Base-by-base conservation (phyloP, 2,888 invertebrate genomes). In the Hecatera dysodea region DNA sequence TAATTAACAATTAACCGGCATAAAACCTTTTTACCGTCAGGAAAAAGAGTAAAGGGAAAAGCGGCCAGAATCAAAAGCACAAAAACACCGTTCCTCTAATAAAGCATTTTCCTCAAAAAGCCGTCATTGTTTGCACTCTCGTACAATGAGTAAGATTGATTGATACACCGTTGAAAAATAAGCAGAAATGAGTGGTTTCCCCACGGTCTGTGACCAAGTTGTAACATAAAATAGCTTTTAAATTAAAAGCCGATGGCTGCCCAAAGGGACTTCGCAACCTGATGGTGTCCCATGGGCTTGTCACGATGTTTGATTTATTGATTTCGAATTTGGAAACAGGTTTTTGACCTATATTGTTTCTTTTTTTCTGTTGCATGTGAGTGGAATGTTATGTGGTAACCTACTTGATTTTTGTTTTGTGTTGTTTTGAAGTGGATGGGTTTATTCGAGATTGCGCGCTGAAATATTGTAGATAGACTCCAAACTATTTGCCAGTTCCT, bases 221-320 rank as follows among this genome's bases (percentile, higher is more conserved):
- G 89, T 83, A 84, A 95, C 95, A 95, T 86, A 91, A 91, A 93
- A 95, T 95, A 88, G 94, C 95, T 95, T 94, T 95, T 94, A 95
- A 88, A 89, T 91, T 91, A 89, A 91, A 92, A 93, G 92, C 90
- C 85, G 79, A 80, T 72, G 78, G 65, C 67, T 57, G 72, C 67
- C 86, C 83, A 75, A 19, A 61, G 83, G 87, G 85, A 74, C 57
- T 71, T 55, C 29, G 61, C 66, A 78, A 74, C 78, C 80, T 84
- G 72, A 62, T 72, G 68, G 36, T 68, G 72, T 81, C 76, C 80
- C 82, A 12, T 60, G 75, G 70, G 84, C 48, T 64, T 67, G 78
- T 73, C 77, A 55, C 72, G 53, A 71, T 70, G 52, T 75, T 73
- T 82, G 81, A 83, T 83, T 83, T 72, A 83, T 83, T 80, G 81